These are phyloP conservation scores for Penelope pileata DNA, from an alignment of 2,113 vertebrate species.

Conservation along the genomic window DNA sequence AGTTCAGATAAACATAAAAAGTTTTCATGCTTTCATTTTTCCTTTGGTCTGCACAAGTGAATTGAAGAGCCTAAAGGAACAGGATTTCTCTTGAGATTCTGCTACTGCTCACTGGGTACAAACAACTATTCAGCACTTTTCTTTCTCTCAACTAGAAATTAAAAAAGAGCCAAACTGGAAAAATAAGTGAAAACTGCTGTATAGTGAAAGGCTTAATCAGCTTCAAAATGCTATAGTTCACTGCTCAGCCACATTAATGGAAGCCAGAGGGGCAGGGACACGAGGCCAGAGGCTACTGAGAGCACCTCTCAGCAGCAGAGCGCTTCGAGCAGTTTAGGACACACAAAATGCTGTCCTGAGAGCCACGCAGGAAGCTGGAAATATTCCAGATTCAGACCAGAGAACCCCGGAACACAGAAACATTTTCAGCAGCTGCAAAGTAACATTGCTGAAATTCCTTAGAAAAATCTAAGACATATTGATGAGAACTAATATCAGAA, in stretches of 20 bases:
- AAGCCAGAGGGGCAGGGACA: neutral
- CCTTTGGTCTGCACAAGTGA: conserved; percentile 42
- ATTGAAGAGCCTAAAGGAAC: conserved; percentile 37
- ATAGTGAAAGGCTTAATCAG: neutral
- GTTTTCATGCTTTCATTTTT: conserved; percentile 24
- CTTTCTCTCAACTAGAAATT: neutral
- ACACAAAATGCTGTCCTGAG: neutral
- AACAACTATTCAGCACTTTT: conserved; percentile 38
- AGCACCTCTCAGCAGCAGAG: neutral
- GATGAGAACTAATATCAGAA: neutral
- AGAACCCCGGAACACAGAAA: neutral
- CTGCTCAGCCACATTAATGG: neutral
- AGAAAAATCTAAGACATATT: neutral
- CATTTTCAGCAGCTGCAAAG: neutral
- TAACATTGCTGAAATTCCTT: neutral
- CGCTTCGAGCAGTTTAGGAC: neutral
- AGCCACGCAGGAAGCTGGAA: neutral
- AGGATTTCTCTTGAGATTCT: conserved; percentile 22
- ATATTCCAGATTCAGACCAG: neutral
- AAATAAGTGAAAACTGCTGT: neutral
- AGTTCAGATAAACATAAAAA: conserved; percentile 22
- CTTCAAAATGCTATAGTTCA: neutral
- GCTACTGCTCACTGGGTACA: neutral
- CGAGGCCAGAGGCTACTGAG: neutral
- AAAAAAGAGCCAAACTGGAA: neutral